phyloP scores from a whole-genome alignment of 1,140 invertebrate species.

The Mycetomoellerius zeteki region DNA sequence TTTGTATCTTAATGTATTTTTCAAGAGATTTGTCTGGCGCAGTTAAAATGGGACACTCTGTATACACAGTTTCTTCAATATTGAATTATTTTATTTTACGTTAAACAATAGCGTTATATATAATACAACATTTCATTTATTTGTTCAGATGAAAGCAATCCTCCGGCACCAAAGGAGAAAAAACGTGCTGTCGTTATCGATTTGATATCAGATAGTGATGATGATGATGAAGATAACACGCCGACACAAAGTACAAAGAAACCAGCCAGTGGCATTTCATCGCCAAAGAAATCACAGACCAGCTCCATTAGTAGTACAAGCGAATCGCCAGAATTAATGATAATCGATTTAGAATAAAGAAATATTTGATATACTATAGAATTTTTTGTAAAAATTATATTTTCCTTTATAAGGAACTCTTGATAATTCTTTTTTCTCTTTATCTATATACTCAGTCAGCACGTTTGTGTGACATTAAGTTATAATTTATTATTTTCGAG shows the following conservation, averaged over 20 bases:
- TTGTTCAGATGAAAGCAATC: constrained; percentile 83
- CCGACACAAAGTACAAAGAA: constrained; percentile 81
- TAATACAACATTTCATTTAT: constrained; percentile 20
- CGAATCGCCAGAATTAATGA: constrained; percentile 85
- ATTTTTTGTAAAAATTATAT: constrained; percentile 37
- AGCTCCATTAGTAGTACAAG: constrained; percentile 85
- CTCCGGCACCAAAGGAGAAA: constrained; percentile 78
- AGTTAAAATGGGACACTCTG: too few relatives aligned
- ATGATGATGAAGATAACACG: constrained; percentile 79
- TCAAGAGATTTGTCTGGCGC: too few relatives aligned
- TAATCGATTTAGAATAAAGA: constrained; percentile 85
- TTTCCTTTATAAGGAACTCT: neutral
- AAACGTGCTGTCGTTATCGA: constrained; percentile 84
- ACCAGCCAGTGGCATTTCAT: constrained; percentile 62
- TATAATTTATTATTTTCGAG: neutral
- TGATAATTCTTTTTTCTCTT: neutral
- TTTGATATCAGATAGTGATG: constrained; percentile 85
- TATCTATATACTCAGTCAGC: neutral
- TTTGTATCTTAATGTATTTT: too few relatives aligned
- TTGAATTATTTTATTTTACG: neutral
- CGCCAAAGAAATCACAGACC: constrained; percentile 82
- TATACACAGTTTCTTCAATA: neutral
- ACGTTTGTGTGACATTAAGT: neutral
- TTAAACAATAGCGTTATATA: neutral
- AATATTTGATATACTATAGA: constrained; percentile 42